Evolutionary conservation across 2,797 vertebrate species (phyloP), one percentile per base, ranked within the genome.

Genomic region (Tragopan temminckii): DNA sequence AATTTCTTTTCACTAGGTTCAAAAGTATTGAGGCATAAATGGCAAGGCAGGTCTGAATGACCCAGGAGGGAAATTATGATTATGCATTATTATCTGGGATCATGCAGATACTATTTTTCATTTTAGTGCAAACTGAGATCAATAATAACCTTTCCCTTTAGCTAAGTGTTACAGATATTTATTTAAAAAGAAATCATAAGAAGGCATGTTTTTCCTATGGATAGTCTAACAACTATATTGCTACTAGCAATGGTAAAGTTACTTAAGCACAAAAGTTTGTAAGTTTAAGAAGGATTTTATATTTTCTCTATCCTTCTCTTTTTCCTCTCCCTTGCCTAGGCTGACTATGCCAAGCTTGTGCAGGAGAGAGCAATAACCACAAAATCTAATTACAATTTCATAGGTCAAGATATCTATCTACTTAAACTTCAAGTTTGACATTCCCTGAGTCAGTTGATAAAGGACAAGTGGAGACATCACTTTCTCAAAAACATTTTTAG

Each of bases 351-450:
- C 43, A 76, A 52, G 13, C 38, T 52, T 55, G 27, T 71, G 45
- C 12, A 71, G 40, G 20, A 88, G 38, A 84, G 27, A 88, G 45
- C 29, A 91, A 77, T 74, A 90, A 71, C 20, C 18, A 68, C 64
- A 80, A 91, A 92, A 94, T 74, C 29, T 79, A 79, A 38, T 91
- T 70, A 67, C 5, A 1, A 35, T 82, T 90, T 79, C 43, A 70
- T 36, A 80, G 74, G 74, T 91, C 48, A 91, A 95, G 70, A 46
- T 19, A 70, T 17, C 38, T 58, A 24, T 82, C 71, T 88, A 46
- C 57, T 80, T 48, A 84, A 90, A 68, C 45, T 74, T 52, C 35
- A 72, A 52, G 20, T 79, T 66, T 70, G 15, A 36, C 63, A 33
- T 83, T 71, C 35, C 17, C 25, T 24, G 24, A 89, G 46, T 69